Base-by-base conservation (phyloP, 1,140 invertebrate species). In the Camponotus floridanus region DNA sequence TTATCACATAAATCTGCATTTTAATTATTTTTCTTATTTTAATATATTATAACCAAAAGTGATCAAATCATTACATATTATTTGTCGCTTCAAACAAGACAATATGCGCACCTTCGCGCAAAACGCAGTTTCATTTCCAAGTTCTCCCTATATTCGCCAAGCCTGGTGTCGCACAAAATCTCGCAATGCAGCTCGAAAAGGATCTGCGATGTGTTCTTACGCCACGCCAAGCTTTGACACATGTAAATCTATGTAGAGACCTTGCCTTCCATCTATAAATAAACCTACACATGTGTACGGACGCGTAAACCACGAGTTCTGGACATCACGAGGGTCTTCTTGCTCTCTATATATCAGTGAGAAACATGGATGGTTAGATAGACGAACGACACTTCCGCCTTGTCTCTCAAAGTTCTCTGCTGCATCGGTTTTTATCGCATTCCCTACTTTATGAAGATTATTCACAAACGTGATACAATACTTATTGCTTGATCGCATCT, bases 241-340 rank as follows among this genome's bases (percentile, higher is more conserved):
- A 70, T 42, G 65, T 81, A 86, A 80, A 81, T 81, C 85, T 81
- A 80, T 42, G 85, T 86, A 64, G 48, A 64, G 48, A 68, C 64
- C 76, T 48, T 62, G 76, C 48, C 33, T 62, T 21, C 33, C 61
- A 45, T 39, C 42, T 80, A 71, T 81, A 80, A 67, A 80, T 86
- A 86, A 70, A 80, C 15, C 13, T 18, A 80, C 62, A 67, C 76
- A 31, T n/a, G 51, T 39, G 62, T 68, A 85, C 73, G 33, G 48
- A 18, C n/a, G 48, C 57, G 45, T 73, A 81, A 70, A 80, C 64
- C 31, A 48, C 39, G 33, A 51, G 13, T 71, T 70, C 76, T 59
- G 84, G 48, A 80, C 71, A 65, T 11, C 48, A 57, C 57, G 42
- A 62, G 33, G 39, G 55, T 74, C 51, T 83, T 80, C 45, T 70